Evolutionary conservation across 2,113 vertebrate species (phyloP), one percentile per base, ranked within the genome.

Genomic region (Megalops atlanticus): DNA sequence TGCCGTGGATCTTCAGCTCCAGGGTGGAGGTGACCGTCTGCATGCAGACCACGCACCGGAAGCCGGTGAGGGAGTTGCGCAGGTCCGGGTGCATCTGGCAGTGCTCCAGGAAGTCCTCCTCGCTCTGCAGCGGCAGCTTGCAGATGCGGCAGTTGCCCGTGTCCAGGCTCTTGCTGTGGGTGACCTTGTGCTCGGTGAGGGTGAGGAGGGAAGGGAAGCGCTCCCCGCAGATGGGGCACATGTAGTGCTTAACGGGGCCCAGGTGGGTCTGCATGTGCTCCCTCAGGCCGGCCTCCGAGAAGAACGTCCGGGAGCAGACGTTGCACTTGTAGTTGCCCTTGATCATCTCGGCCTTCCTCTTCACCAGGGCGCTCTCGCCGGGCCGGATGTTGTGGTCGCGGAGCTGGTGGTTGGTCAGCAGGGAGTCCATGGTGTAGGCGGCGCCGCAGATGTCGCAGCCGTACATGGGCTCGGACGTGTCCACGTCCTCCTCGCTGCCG

Each of bases 241-340:
- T 99, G 85, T 99, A 99, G 91, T 99, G 98, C 91, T 99, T 99
- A 85, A 98, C 98, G 8, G 98, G 98, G 82, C 98, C 98, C 81
- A 98, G 92, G 94, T 99, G 98, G 40, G 98, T 99, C 92, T 99
- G 98, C 95, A 98, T 97, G 84, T 99, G 98, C 79, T 99, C 98
- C 54, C 97, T 95, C 78, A 99, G 95, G 39, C 98, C 98, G 0
- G 96, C 93, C 90, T 99, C 98, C 1, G 98, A 99, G 92, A 99
- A 99, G 94, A 99, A 99, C 84, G 98, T 99, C 88, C 98, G 95
- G 49, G 97, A 97, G 89, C 98, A 99, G 81, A 99, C 97, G 71
- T 98, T 98, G 90, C 98, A 99, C 93, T 99, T 99, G 89, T 99
- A 97, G 90, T 96, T 99, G 84, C 98, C 98, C 88, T 99, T 99